Evolutionary conservation across 2,888 invertebrate species (phyloP).

Genomic region (Orthosia cruda): DNA sequence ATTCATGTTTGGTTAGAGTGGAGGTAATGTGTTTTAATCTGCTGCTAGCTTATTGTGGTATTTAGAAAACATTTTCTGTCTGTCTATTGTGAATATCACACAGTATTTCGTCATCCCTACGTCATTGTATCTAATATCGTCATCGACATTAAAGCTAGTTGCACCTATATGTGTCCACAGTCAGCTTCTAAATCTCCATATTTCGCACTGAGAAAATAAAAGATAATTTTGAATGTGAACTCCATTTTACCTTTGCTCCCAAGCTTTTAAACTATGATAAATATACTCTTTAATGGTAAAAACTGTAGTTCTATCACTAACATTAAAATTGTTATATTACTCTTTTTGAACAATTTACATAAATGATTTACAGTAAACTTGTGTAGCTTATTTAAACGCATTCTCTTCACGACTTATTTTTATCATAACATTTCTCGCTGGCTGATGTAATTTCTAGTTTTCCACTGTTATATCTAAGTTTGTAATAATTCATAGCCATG

Average conservation of each 20-base stretch:
- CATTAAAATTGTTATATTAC: not conserved
- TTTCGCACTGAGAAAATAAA: not conserved
- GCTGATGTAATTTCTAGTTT: slow-evolving; percentile 20
- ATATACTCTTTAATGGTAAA: not conserved
- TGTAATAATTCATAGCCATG: slow-evolving; percentile 1
- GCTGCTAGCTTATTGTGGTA: not conserved
- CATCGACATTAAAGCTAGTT: too few species aligned
- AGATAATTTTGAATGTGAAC: not conserved
- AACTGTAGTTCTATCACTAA: not conserved
- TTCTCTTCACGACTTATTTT: slow-evolving; percentile 16
- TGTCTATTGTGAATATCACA: not conserved
- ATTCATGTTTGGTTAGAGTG: slow-evolving; percentile 21
- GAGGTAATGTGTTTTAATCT: slow-evolving; percentile 12
- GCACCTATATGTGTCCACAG: not conserved
- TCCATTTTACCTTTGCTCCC: too few species aligned
- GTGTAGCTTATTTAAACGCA: not conserved
- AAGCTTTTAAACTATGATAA: not conserved
- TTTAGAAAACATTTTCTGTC: not conserved
- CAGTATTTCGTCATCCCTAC: not conserved
- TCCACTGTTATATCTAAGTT: slow-evolving; percentile 1
- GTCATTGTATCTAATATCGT: too few species aligned
- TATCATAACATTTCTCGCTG: slow-evolving; percentile 26
- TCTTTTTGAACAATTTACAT: not conserved
- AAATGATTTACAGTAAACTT: not conserved
- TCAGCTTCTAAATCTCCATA: not conserved